Evolutionary conservation across 2,888 invertebrate species (phyloP), one percentile per base, ranked within the genome.

Genomic region (Scaptomyza caliginosa): DNA sequence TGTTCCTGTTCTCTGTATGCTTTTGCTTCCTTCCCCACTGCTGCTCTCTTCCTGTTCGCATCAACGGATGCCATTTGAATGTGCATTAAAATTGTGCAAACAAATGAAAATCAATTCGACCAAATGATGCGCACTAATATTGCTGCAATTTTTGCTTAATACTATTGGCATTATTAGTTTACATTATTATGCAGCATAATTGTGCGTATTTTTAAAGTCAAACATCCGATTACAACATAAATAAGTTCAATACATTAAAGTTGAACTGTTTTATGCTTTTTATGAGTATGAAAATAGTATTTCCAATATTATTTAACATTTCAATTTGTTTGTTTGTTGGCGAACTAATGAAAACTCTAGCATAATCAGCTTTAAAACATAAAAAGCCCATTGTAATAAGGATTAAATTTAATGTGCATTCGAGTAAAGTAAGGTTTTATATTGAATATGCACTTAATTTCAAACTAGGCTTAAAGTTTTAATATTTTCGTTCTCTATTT

Each of bases 81-180:
- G 65, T 58, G 45, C 62, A 77, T 64, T 63, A 48, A 70, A 65
- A 51, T 69, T 63, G 67, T 45, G 59, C 67, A 67, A 42, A 57
- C 65, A 80, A 84, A 74, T 81, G 64, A 81, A 80, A 81, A 84
- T 76, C 84, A 76, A 81, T 84, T 78, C 58, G 42, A 65, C 43
- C 67, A 72, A 82, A 79, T 69, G 85, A 79, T 77, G 74, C 82
- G 77, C 59, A 69, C 70, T 75, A 69, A 59, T 56, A 74, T 72
- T 19, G 63, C 39, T 43, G 69, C 60, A 57, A 67, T 58, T 74
- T 67, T 54, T 30, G 51, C 48, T 43, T 45, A 62, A 70, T 49
- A 67, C 51, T 63, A 67, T 54, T 63, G 60, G 38, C 55, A 58
- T 58, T 63, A 57, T 73, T 75, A 73, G 68, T 39, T 48, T 54